These are phyloP conservation scores for Jacana jacana DNA, from an alignment of 2,113 vertebrate species.

Conservation along the genomic window DNA sequence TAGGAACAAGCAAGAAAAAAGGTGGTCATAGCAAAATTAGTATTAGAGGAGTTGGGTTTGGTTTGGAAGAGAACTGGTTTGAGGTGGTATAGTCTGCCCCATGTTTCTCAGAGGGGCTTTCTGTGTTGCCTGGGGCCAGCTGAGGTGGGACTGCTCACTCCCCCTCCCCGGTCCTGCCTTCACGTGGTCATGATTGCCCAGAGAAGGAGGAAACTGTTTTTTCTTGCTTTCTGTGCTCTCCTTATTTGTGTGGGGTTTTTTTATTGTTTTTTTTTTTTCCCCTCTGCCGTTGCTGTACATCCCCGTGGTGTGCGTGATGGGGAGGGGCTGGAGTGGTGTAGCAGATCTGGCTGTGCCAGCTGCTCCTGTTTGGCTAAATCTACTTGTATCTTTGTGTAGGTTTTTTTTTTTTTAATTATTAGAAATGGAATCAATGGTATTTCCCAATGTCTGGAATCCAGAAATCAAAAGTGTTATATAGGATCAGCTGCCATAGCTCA, in stretches of 20 bases:
- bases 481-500: background rate
- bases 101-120: background rate
- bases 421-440: background rate
- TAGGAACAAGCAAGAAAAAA: background rate
- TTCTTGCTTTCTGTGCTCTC: rapidly evolving
- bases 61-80: background rate
- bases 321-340: background rate
- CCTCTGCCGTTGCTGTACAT: background rate
- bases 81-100: background rate
- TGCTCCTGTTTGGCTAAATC: background rate
- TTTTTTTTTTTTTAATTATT: too few species aligned
- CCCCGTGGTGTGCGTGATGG: background rate
- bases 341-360: background rate
- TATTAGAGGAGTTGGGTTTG: background rate
- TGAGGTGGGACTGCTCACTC: background rate
- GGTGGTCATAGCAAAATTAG: background rate
- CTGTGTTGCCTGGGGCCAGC: background rate
- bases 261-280: too few species aligned
- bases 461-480: background rate
- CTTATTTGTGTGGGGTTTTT: too few species aligned
- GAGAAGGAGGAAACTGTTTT: background rate
- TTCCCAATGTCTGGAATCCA: background rate
- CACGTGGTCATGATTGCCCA: background rate
- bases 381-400: background rate
- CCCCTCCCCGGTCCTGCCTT: background rate